Conservation (phyloP, 2,888 invertebrate genomes). For the Napeogenes inachia region DNA sequence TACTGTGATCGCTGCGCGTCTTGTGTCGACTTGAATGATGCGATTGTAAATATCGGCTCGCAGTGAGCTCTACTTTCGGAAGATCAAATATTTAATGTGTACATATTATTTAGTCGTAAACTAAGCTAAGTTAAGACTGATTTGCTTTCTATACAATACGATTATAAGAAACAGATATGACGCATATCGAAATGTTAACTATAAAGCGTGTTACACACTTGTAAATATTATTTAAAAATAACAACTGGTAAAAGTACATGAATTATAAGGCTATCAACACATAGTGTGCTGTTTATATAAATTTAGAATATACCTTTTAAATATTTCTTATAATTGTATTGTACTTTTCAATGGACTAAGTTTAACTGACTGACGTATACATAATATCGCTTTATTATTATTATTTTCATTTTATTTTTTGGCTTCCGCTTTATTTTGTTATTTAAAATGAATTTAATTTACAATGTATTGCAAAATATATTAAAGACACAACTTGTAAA, state of each 20-base stretch:
- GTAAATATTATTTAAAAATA: neutral
- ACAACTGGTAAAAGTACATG: too few species aligned
- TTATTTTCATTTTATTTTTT: conserved; percentile 32
- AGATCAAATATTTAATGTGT: conserved; percentile 39
- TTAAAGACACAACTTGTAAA: too few species aligned
- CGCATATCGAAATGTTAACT: too few species aligned
- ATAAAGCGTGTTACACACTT: conserved; percentile 1
- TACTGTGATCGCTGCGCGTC: conserved; percentile 34
- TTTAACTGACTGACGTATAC: conserved; percentile 61
- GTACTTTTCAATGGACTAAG: conserved; percentile 43
- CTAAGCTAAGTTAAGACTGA: conserved; percentile 73
- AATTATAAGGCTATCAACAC: too few species aligned
- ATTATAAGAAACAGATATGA: neutral
- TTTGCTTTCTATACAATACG: conserved; percentile 49
- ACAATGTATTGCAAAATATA: conserved; percentile 37
- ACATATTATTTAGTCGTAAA: conserved; percentile 49
- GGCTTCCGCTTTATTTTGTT: conserved; percentile 63
- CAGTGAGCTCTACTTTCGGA: conserved; percentile 34
- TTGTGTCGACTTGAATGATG: conserved; percentile 12
- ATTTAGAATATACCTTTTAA: neutral
- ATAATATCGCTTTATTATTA: conserved; percentile 44
- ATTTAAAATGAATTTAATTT: conserved; percentile 40
- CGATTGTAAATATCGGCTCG: conserved; percentile 37
- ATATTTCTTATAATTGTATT: conserved; percentile 21
- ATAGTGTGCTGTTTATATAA: too few species aligned